These are phyloP conservation scores for Polymixis flavicincta DNA, from an alignment of 2,888 invertebrate species.

Conservation along the genomic window DNA sequence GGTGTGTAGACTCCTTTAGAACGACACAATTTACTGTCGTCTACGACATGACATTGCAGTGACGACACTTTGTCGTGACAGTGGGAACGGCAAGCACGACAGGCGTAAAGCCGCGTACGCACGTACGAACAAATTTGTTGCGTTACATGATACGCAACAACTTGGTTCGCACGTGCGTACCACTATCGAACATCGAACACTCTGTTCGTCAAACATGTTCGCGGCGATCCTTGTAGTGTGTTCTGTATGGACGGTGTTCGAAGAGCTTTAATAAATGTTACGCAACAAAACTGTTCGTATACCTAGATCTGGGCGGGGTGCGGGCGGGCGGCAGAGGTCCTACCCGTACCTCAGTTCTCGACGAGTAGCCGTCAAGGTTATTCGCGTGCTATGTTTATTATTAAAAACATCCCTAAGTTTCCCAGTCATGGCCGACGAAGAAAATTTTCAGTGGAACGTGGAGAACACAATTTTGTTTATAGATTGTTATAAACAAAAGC, in stretches of 20 bases:
- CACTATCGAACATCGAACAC: slow-evolving; percentile 21
- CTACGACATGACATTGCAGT: too few species aligned
- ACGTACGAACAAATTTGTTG: too few species aligned
- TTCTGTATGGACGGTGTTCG: slow-evolving; percentile 27
- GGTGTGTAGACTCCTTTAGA: too few species aligned
- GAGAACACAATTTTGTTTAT: slow-evolving; percentile 27
- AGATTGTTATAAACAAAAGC: slow-evolving; percentile 26
- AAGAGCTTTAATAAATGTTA: slow-evolving; percentile 29
- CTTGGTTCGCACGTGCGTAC: slow-evolving; percentile 33
- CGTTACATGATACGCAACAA: slow-evolving; percentile 32
- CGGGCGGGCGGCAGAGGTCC: slow-evolving; percentile 32
- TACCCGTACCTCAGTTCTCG: slow-evolving; percentile 35
- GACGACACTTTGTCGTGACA: too few species aligned
- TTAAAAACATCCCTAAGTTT: slow-evolving; percentile 4
- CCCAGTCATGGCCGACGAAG: slow-evolving; percentile 15
- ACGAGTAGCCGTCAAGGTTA: slow-evolving; percentile 27
- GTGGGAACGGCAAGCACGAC: too few species aligned
- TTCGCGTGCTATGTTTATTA: too few species aligned
- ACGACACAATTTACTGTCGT: too few species aligned
- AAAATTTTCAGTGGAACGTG: slow-evolving; percentile 22
- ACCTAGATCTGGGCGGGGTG: slow-evolving; percentile 32
- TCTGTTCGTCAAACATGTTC: slow-evolving; percentile 22
- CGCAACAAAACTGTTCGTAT: slow-evolving; percentile 38
- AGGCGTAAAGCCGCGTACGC: too few species aligned
- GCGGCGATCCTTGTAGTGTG: slow-evolving; percentile 21